Evolutionary conservation across 2,797 vertebrate species (phyloP).

Genomic region (Discoglossus pictus): DNA sequence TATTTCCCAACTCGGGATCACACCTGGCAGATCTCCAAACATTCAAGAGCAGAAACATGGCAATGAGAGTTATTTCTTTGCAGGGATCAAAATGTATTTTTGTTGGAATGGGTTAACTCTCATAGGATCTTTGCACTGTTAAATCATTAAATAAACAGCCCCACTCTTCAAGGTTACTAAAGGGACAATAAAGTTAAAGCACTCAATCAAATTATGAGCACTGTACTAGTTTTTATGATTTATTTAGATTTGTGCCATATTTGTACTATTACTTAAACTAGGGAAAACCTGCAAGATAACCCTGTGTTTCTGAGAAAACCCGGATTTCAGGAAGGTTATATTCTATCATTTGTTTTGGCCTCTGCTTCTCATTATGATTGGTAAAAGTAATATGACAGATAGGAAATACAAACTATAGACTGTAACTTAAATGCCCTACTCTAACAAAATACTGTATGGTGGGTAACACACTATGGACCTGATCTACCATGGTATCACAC

Average conservation of each 20-base stretch:
- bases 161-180: conserved; percentile 38
- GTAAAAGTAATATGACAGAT: no score
- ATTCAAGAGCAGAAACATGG: conserved; percentile 41
- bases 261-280: no score
- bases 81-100: conserved; percentile 47
- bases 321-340: no score
- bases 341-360: no score
- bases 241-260: conserved; percentile 13
- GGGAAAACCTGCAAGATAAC: no score
- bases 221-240: conserved; percentile 4
- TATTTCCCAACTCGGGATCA: conserved; percentile 38
- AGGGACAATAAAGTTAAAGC: conserved; percentile 41
- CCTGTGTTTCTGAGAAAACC: no score
- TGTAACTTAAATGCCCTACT: no score
- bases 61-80: conserved; percentile 40
- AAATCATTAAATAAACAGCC: conserved; percentile 47
- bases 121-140: conserved; percentile 38
- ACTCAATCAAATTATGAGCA: conserved; percentile 22
- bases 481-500: no score
- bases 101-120: conserved; percentile 48
- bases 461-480: no score
- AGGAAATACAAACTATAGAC: no score
- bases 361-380: no score
- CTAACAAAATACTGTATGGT: no score
- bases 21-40: conserved; percentile 36